phyloP scores from a whole-genome alignment of 2,113 vertebrate genomes.

The Argyrosomus japonicus region DNA sequence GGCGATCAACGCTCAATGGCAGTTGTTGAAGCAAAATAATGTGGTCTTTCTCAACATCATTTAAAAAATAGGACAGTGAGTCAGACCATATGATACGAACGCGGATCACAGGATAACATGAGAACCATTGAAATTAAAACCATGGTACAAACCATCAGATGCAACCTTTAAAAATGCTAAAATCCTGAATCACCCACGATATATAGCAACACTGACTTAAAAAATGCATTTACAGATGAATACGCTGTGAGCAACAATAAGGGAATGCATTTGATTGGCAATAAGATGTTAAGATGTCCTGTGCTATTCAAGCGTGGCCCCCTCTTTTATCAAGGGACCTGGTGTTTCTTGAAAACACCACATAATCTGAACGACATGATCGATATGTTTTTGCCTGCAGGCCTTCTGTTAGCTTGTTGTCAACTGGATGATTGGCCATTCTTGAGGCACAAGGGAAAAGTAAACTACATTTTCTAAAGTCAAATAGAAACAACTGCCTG shows the following conservation, averaged over 20 bases:
- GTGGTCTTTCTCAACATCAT: not conserved
- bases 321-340: slow-evolving; percentile 9
- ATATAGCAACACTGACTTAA: not conserved
- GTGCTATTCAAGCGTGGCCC: slow-evolving; percentile 18
- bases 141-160: not conserved
- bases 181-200: not conserved
- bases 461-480: not conserved
- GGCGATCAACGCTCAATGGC: slow-evolving; percentile 7
- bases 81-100: slow-evolving; percentile 25
- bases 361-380: slow-evolving; percentile 28
- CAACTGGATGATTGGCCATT: slow-evolving; percentile 6
- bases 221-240: slow-evolving; percentile 1
- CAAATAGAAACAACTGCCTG: not conserved
- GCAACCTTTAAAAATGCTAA: not conserved
- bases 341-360: slow-evolving; percentile 15
- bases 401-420: slow-evolving; percentile 7
- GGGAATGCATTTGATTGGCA: slow-evolving; percentile 16
- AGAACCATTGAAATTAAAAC: not conserved
- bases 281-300: slow-evolving; percentile 24
- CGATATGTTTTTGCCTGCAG: slow-evolving; percentile 30
- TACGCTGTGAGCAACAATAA: not conserved
- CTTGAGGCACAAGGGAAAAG: slow-evolving; percentile 8
- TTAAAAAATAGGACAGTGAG: slow-evolving; percentile 36
- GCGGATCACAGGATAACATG: not conserved
- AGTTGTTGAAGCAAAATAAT: slow-evolving; percentile 47